A percentile compares a stretch with the other conserved stretches of the same genome.
Evolutionary conservation across 1,140 invertebrate species (phyloP).

Genomic region (Schlechtendalia chinensis): DNA sequence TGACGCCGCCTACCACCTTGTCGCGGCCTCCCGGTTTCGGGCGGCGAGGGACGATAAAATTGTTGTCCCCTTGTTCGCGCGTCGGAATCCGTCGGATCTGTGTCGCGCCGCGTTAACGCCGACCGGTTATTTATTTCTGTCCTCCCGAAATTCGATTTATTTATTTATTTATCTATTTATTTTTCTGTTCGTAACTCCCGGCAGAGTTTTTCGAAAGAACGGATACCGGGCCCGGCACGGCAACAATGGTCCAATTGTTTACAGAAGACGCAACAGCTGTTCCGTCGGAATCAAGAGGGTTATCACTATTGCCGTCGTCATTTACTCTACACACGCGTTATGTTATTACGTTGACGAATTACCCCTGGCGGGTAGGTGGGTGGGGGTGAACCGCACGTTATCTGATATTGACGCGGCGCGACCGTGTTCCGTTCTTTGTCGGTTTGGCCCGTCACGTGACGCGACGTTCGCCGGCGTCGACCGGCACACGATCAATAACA

Average conservation of each 20-base stretch:
- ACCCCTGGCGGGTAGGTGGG: too few species aligned
- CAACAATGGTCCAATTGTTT: slow-evolving; percentile 42
- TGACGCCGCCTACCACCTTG: not conserved
- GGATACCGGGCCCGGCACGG: too few species aligned
- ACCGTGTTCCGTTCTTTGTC: too few species aligned
- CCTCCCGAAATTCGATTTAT: not conserved
- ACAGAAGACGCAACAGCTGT: slow-evolving; percentile 42
- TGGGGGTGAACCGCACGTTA: not conserved
- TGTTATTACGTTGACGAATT: not conserved
- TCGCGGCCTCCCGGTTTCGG: not conserved
- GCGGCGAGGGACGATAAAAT: not conserved
- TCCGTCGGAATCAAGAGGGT: slow-evolving; percentile 29
- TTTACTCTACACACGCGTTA: not conserved
- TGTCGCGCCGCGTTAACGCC: too few species aligned
- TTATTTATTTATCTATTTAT: not conserved
- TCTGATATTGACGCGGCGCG: slow-evolving; percentile 1
- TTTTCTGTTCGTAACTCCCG: not conserved
- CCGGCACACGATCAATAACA: too few species aligned
- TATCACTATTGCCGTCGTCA: too few species aligned
- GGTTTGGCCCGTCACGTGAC: too few species aligned
- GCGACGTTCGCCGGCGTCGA: too few species aligned
- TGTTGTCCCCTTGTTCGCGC: not conserved
- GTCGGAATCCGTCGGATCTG: not conserved
- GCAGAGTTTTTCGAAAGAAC: too few species aligned
- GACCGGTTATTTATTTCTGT: too few species aligned